Percentiles rank a stretch among this genome's conserved stretches.
Evolutionary conservation across 1,140 invertebrate genomes (phyloP).

Genomic region (Bombyx mandarina): DNA sequence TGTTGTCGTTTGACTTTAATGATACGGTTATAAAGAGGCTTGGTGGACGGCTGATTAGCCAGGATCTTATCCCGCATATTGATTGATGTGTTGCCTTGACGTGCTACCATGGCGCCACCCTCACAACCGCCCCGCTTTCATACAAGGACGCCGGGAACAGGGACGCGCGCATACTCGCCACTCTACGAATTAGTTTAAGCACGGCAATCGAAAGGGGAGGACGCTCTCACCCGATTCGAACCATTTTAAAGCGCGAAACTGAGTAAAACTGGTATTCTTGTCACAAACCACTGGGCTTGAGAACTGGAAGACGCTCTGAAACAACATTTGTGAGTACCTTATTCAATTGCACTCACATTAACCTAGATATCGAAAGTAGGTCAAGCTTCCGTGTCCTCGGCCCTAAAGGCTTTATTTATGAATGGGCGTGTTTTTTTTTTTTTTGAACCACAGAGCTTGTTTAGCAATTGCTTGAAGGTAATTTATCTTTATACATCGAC

Average conservation of each 20-base stretch:
- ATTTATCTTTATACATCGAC: no score
- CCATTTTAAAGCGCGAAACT: constrained; percentile 31
- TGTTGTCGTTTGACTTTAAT: no score
- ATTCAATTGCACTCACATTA: constrained; percentile 13
- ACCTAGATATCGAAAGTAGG: constrained; percentile 32
- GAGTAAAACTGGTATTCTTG: constrained; percentile 19
- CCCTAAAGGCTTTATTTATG: constrained; percentile 43
- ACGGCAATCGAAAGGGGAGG: constrained; percentile 29
- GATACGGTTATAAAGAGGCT: no score
- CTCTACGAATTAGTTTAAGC: constrained; percentile 38
- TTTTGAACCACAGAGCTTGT: no score
- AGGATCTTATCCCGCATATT: constrained; percentile 61
- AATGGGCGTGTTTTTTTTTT: constrained; percentile 32
- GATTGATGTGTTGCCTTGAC: constrained; percentile 61
- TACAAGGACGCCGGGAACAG: constrained; percentile 61
- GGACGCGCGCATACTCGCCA: constrained; percentile 58
- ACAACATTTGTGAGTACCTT: constrained; percentile 46
- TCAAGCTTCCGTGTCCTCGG: constrained; percentile 57
- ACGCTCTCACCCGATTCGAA: constrained; percentile 27
- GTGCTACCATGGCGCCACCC: constrained; percentile 55
- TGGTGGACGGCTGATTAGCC: constrained; percentile 30
- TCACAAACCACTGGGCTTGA: constrained; percentile 21
- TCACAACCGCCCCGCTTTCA: constrained; percentile 51
- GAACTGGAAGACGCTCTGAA: constrained; percentile 45
- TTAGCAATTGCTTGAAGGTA: no score